Evolutionary conservation across 2,113 vertebrate species (phyloP).

Genomic region (Brachirus orientalis): DNA sequence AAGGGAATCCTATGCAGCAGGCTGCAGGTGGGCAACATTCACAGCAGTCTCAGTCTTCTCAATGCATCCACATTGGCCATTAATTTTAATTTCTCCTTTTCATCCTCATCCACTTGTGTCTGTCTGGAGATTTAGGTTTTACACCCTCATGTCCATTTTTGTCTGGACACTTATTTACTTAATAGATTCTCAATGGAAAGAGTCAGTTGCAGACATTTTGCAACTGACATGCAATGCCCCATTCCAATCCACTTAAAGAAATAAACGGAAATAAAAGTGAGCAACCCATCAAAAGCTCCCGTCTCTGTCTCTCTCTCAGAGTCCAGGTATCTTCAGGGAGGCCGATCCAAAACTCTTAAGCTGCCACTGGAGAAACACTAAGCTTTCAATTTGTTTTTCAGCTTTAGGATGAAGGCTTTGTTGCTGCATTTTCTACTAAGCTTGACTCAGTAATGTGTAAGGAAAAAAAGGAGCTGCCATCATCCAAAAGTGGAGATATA

Average conservation of each 20-base stretch:
- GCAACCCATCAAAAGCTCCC: neutral
- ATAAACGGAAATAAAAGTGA: constrained; percentile 37
- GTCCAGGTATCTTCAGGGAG: constrained; percentile 12
- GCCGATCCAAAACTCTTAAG: constrained; percentile 15
- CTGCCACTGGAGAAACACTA: constrained; percentile 41
- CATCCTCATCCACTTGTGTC: neutral
- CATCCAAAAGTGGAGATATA: constrained; percentile 7
- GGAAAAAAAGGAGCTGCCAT: constrained; percentile 16
- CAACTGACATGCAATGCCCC: neutral
- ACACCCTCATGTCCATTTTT: neutral
- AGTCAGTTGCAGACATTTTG: constrained; percentile 3
- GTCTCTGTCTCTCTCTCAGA: constrained; percentile 6
- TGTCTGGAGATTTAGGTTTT: neutral
- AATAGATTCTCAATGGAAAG: neutral
- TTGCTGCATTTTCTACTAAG: constrained; percentile 50
- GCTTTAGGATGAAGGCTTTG: constrained; percentile 46
- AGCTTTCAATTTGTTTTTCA: constrained; percentile 27
- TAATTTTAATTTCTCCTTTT: constrained; percentile 18
- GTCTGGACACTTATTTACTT: fast-evolving
- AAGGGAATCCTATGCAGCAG: constrained; percentile 49
- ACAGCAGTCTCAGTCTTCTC: constrained; percentile 17
- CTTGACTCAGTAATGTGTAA: constrained; percentile 17
- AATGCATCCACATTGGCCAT: constrained; percentile 9
- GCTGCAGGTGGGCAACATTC: constrained; percentile 34
- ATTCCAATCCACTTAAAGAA: constrained; percentile 14